Conservation (phyloP, 1,140 invertebrate species). For the Drosophila chauvacae region DNA sequence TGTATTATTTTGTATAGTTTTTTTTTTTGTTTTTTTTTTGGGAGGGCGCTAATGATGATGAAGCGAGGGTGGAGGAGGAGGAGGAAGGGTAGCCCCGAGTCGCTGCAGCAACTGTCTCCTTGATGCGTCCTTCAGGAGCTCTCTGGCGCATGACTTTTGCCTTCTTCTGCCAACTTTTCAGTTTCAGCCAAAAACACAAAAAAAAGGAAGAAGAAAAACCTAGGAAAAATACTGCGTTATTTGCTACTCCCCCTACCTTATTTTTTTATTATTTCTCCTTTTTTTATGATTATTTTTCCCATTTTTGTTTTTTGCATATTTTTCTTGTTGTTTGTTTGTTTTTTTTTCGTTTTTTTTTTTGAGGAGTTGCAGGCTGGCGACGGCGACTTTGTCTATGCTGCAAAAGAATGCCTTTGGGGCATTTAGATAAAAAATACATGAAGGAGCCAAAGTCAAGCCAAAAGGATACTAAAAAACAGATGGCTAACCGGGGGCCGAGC, state of each 20-base stretch:
- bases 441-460: slow-evolving; percentile 54
- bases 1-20: slow-evolving; percentile 1
- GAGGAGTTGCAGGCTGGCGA: slow-evolving; percentile 39
- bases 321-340: slow-evolving; percentile 15
- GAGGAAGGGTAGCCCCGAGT: slow-evolving; percentile 4
- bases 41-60: slow-evolving; percentile 74
- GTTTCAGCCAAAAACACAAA: slow-evolving; percentile 37
- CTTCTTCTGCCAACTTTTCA: slow-evolving; percentile 70
- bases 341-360: slow-evolving; percentile 39
- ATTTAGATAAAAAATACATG: slow-evolving; percentile 80
- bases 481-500: neutral
- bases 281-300: slow-evolving; percentile 48
- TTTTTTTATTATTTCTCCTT: slow-evolving; percentile 16
- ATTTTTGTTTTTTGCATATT: neutral
- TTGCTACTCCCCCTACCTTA: slow-evolving; percentile 12
- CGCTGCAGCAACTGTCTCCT: slow-evolving; percentile 67
- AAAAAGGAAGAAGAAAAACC: slow-evolving; percentile 6
- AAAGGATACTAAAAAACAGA: slow-evolving; percentile 43
- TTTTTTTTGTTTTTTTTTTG: slow-evolving; percentile 12
- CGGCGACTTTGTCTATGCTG: slow-evolving; percentile 57
- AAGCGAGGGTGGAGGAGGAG: slow-evolving; percentile 38
- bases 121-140: slow-evolving; percentile 81
- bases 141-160: slow-evolving; percentile 81
- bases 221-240: slow-evolving; percentile 57
- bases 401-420: slow-evolving; percentile 76